Evolutionary conservation across 2,888 invertebrate species (phyloP).

Genomic region (Pilophorus perplexus): DNA sequence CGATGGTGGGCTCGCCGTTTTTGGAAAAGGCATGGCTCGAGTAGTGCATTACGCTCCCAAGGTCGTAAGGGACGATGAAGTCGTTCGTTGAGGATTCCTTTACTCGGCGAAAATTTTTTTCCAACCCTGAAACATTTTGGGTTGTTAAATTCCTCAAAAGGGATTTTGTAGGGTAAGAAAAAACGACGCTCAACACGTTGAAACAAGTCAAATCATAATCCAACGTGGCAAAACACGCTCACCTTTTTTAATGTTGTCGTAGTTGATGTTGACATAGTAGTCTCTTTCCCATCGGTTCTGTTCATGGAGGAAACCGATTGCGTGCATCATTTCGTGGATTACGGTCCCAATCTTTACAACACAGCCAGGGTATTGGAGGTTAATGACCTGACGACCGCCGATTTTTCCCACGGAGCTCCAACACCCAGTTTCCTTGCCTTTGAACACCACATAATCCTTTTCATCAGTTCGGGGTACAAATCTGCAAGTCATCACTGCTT

Average conservation of each 20-base stretch:
- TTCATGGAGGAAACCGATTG: slow-evolving; percentile 76
- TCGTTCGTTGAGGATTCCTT: slow-evolving; percentile 58
- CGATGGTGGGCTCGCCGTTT: slow-evolving; percentile 69
- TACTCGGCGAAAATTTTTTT: slow-evolving; percentile 70
- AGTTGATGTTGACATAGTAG: slow-evolving; percentile 63
- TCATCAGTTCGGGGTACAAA: slow-evolving; percentile 65
- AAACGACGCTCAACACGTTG: too few species aligned
- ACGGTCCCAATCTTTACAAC: slow-evolving; percentile 70
- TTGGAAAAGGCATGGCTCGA: slow-evolving; percentile 72
- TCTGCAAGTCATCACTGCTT: slow-evolving; percentile 14
- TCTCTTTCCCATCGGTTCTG: slow-evolving; percentile 77
- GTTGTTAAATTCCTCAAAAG: too few species aligned
- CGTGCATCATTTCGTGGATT: slow-evolving; percentile 77
- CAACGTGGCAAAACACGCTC: too few species aligned
- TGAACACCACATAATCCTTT: slow-evolving; percentile 67
- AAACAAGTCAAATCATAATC: too few species aligned
- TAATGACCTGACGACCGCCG: slow-evolving; percentile 60
- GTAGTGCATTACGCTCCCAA: slow-evolving; percentile 81
- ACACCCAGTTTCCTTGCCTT: slow-evolving; percentile 68
- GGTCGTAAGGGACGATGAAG: slow-evolving; percentile 74
- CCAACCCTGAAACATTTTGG: slow-evolving; percentile 55
- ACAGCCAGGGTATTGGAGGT: slow-evolving; percentile 73
- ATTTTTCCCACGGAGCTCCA: slow-evolving; percentile 78
- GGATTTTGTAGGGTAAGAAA: too few species aligned
- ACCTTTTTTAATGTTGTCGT: slow-evolving; percentile 68